phyloP scores from a whole-genome alignment of 2,797 vertebrate genomes.

The Ispidina picta region DNA sequence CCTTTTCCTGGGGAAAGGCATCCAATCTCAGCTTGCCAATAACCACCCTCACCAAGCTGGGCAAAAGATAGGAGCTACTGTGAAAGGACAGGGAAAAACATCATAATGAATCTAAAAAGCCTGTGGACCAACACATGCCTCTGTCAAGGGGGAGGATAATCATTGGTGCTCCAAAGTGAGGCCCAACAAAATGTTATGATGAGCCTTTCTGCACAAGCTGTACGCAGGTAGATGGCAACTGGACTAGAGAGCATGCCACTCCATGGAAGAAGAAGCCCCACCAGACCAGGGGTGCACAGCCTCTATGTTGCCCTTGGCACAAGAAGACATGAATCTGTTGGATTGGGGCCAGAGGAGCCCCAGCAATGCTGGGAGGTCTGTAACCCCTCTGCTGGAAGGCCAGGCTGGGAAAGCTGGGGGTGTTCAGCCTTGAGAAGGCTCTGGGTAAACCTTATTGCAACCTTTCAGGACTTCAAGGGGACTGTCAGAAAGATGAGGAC shows the following conservation, averaged over 20 bases:
- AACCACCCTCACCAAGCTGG: fast-evolving
- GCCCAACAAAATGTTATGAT: background rate
- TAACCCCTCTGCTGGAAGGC: background rate
- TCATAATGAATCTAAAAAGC: background rate
- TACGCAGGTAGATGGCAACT: background rate
- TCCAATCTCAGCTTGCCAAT: background rate
- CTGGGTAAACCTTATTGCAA: too few species aligned
- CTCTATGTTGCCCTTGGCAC: background rate
- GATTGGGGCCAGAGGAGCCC: background rate
- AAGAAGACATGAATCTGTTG: background rate
- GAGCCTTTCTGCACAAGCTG: background rate
- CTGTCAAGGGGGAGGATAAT: fast-evolving
- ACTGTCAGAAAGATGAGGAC: too few species aligned
- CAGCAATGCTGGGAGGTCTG: background rate
- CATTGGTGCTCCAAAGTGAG: background rate
- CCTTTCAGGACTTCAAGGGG: too few species aligned
- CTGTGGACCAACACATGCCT: background rate
- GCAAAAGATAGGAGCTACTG: background rate
- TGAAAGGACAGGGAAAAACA: background rate
- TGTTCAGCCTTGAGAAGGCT: background rate
- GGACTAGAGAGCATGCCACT: background rate
- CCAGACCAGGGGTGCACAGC: background rate
- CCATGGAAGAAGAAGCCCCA: background rate
- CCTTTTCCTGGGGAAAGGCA: background rate
- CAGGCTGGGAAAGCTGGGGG: background rate